These are phyloP conservation scores for Cyrtonyx montezumae DNA, from an alignment of 2,113 vertebrate genomes.

Conservation along the genomic window DNA sequence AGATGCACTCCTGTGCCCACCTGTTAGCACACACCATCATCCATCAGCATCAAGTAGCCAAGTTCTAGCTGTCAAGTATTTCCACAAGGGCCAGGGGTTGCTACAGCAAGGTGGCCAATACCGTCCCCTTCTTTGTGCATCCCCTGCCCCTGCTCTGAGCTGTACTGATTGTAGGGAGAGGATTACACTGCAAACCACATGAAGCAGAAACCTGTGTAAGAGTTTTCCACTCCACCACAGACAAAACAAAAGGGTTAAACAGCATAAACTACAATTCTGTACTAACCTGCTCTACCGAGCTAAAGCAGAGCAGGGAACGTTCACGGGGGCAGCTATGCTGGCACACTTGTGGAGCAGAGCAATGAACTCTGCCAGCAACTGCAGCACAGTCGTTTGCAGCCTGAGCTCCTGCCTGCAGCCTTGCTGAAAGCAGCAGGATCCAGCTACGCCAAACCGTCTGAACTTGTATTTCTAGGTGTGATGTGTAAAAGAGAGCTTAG, in stretches of 20 bases:
- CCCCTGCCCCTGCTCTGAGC: not conserved
- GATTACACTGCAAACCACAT: not conserved
- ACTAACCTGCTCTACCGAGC: not conserved
- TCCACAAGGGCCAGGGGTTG: not conserved
- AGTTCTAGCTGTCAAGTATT: not conserved
- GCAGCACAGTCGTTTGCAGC: not conserved
- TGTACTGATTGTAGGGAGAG: not conserved
- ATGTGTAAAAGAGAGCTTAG: not conserved
- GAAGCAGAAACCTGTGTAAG: not conserved
- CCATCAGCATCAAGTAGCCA: not conserved
- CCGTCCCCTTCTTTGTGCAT: not conserved
- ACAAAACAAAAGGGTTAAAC: not conserved
- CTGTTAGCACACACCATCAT: not conserved
- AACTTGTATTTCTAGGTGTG: not conserved
- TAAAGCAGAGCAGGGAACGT: not conserved
- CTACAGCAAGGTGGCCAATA: not conserved
- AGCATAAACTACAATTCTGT: not conserved
- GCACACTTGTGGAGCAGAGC: not conserved
- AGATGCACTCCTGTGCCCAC: not conserved
- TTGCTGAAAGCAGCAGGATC: not conserved
- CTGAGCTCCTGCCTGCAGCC: not conserved
- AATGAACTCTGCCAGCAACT: not conserved
- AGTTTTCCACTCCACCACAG: not conserved
- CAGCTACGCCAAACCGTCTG: not conserved
- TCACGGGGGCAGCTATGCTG: accelerated